Evolutionary conservation across 2,888 invertebrate species (phyloP).

Genomic region (Augiades crinisus): DNA sequence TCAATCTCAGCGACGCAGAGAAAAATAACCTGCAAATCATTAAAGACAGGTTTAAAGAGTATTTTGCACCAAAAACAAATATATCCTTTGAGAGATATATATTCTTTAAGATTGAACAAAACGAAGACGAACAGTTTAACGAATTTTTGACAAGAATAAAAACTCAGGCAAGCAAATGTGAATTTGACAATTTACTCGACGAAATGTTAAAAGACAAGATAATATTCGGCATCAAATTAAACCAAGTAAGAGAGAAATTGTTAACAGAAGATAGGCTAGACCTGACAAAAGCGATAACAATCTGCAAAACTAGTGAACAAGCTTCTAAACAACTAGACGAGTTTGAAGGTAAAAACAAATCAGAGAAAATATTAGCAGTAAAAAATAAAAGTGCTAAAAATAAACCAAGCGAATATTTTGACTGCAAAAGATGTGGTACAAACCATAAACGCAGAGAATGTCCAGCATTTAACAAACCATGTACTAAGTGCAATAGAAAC

Average conservation of each 20-base stretch:
- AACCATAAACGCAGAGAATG: slow-evolving; percentile 19
- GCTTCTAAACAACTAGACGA: slow-evolving; percentile 25
- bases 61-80: slow-evolving; percentile 27
- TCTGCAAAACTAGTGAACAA: slow-evolving; percentile 29
- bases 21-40: slow-evolving; percentile 22
- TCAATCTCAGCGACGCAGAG: slow-evolving; percentile 9
- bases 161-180: slow-evolving; percentile 33
- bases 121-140: slow-evolving; percentile 28
- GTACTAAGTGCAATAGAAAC: slow-evolving; percentile 17
- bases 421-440: slow-evolving; percentile 22
- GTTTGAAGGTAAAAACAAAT: slow-evolving; percentile 19
- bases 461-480: slow-evolving; percentile 20
- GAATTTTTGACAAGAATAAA: slow-evolving; percentile 31
- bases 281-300: slow-evolving; percentile 27
- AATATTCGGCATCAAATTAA: slow-evolving; percentile 30
- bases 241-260: slow-evolving; percentile 29
- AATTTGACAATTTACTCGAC: slow-evolving; percentile 31
- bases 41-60: slow-evolving; percentile 15
- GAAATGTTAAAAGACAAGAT: slow-evolving; percentile 35
- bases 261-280: slow-evolving; percentile 17
- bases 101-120: slow-evolving; percentile 32
- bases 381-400: slow-evolving; percentile 8
- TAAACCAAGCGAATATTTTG: slow-evolving; percentile 8
- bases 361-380: slow-evolving; percentile 12
- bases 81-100: slow-evolving; percentile 30